Percentiles rank a stretch among this genome's conserved stretches.
phyloP scores from a whole-genome alignment of 2,113 vertebrate species.

The Chloroceryle aenea region DNA sequence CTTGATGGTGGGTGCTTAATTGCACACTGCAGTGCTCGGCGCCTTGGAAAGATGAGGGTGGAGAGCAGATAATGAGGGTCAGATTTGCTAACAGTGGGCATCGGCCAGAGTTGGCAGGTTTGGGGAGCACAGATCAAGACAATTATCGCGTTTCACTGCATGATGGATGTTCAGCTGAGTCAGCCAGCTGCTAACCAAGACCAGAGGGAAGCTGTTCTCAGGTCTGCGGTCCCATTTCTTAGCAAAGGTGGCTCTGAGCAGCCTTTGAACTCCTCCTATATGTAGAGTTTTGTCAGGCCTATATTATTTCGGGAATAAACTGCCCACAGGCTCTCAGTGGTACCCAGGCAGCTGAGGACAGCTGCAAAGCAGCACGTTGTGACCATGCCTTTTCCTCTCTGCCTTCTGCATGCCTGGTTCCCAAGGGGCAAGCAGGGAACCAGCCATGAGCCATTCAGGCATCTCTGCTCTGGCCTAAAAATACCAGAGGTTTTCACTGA shows the following conservation, averaged over 20 bases:
- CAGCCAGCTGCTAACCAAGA: background rate
- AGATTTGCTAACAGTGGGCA: constrained; percentile 20
- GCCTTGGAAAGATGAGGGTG: background rate
- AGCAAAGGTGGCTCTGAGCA: background rate
- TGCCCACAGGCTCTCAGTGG: background rate
- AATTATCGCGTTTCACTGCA: background rate
- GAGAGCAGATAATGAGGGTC: background rate
- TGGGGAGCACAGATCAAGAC: constrained; percentile 1
- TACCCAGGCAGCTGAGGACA: background rate
- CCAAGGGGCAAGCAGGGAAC: background rate
- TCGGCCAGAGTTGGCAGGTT: background rate
- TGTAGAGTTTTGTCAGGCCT: background rate
- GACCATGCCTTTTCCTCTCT: background rate
- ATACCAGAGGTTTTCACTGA: constrained; percentile 16
- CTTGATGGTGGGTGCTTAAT: background rate
- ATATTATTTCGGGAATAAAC: background rate
- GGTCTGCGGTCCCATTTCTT: background rate
- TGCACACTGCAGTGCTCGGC: background rate
- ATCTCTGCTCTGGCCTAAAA: constrained; percentile 25
- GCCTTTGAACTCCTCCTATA: background rate
- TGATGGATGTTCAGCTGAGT: background rate
- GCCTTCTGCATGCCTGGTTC: background rate
- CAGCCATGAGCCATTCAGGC: background rate
- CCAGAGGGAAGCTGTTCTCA: background rate
- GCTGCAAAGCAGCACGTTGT: background rate